phyloP scores from a whole-genome alignment of 1,140 invertebrate genomes.

The Trachymyrmex cornetzi region DNA sequence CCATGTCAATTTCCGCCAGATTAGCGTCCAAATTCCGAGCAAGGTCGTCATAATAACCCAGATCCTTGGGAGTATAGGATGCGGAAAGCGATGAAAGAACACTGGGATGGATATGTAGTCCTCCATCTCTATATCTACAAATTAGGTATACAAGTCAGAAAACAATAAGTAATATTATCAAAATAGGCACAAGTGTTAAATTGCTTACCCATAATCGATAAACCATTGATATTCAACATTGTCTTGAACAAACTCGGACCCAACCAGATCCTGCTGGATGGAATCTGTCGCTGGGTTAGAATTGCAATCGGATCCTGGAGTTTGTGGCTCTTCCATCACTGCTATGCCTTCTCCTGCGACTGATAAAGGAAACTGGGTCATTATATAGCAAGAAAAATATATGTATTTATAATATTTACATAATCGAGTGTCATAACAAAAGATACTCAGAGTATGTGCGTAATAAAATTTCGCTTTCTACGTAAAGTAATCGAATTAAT shows the following conservation, averaged over 20 bases:
- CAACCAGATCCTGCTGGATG: conserved; percentile 83
- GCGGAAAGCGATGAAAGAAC: conserved; percentile 93
- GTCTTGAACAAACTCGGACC: conserved; percentile 93
- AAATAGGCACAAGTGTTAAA: conserved; percentile 6
- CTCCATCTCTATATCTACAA: conserved; percentile 91
- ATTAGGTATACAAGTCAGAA: not conserved
- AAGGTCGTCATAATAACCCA: conserved; percentile 94
- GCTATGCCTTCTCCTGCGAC: conserved; percentile 79
- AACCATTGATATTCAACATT: conserved; percentile 96
- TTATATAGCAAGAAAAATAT: not conserved
- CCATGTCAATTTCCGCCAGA: conserved; percentile 97
- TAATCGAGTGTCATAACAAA: not conserved
- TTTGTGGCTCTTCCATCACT: conserved; percentile 86
- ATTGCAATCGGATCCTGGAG: conserved; percentile 89
- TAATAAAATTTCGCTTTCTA: not conserved
- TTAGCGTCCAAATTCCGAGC: conserved; percentile 96
- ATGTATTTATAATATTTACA: not conserved
- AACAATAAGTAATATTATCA: conserved; percentile 23
- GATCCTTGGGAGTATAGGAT: conserved; percentile 91
- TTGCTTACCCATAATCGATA: conserved; percentile 92
- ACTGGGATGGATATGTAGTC: conserved; percentile 91
- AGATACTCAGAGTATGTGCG: not conserved
- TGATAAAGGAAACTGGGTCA: conserved; percentile 50
- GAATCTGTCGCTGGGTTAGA: conserved; percentile 87
- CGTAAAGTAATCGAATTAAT: not conserved